Evolutionary conservation across 2,797 vertebrate genomes (phyloP).

Genomic region (Phoebastria nigripes): DNA sequence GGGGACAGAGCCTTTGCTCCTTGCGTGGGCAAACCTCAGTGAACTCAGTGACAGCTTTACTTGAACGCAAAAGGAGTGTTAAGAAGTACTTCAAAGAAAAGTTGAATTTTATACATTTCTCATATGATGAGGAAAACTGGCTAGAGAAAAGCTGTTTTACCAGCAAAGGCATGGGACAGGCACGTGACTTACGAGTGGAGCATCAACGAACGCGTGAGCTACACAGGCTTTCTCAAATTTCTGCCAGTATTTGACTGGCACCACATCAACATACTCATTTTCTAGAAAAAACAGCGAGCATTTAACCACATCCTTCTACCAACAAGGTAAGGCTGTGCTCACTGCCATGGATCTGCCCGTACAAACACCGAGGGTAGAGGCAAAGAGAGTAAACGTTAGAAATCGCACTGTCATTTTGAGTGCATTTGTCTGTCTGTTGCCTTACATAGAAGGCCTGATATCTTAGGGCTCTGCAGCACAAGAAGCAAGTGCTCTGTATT

Average conservation of each 20-base stretch:
- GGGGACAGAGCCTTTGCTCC: neutral
- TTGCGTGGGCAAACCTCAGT: neutral
- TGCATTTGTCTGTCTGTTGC: neutral
- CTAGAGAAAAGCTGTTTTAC: neutral
- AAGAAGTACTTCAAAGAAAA: conserved; percentile 1
- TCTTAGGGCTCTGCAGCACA: neutral
- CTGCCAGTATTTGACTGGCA: neutral
- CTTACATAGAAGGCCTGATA: neutral
- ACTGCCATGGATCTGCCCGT: neutral
- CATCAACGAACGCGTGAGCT: neutral
- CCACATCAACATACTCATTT: neutral
- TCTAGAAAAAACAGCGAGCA: neutral
- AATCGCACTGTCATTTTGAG: neutral
- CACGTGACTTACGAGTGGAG: rapidly evolving
- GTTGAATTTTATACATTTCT: neutral
- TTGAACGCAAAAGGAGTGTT: neutral
- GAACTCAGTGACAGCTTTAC: conserved; percentile 7
- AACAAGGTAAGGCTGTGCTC: neutral
- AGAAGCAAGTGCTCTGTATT: neutral
- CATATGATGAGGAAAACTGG: neutral
- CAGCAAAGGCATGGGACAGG: neutral
- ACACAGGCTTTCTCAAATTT: neutral
- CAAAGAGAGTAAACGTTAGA: neutral
- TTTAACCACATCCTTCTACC: conserved; percentile 32
- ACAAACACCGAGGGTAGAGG: neutral